Conservation (phyloP, 2,113 vertebrate species). For the Ochotona curzoniae region DNA sequence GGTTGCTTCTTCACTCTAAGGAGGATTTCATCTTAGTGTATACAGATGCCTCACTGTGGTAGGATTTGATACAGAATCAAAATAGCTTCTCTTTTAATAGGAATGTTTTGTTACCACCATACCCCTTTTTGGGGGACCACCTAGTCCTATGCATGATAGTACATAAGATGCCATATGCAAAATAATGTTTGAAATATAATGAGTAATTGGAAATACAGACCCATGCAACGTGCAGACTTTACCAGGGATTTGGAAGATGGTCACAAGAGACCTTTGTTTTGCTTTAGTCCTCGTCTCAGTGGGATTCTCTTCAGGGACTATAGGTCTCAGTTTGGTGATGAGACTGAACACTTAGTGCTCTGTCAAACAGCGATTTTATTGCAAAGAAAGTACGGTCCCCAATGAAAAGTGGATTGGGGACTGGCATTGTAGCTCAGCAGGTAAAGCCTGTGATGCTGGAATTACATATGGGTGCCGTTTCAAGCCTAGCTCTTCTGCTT, state of each 20-base stretch:
- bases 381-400: not conserved
- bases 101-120: not conserved
- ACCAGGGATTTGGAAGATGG: not conserved
- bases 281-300: not conserved
- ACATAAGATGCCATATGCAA: not conserved
- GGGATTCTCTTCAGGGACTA: not conserved
- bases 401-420: not conserved
- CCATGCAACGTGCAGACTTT: not conserved
- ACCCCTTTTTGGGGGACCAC: not conserved
- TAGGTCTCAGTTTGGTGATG: not conserved
- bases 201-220: not conserved
- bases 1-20: accelerated
- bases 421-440: too few species aligned
- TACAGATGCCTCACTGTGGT: not conserved
- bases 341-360: not conserved
- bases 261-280: not conserved
- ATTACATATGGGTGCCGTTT: too few species aligned
- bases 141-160: not conserved
- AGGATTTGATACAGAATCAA: not conserved
- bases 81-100: not conserved
- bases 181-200: not conserved
- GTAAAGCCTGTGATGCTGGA: too few species aligned
- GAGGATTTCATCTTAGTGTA: not conserved
- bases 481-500: too few species aligned
- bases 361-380: not conserved